Evolutionary conservation across 2,888 invertebrate species (phyloP), one percentile per base, ranked within the genome.

Genomic region (Heteromurus nitidus): DNA sequence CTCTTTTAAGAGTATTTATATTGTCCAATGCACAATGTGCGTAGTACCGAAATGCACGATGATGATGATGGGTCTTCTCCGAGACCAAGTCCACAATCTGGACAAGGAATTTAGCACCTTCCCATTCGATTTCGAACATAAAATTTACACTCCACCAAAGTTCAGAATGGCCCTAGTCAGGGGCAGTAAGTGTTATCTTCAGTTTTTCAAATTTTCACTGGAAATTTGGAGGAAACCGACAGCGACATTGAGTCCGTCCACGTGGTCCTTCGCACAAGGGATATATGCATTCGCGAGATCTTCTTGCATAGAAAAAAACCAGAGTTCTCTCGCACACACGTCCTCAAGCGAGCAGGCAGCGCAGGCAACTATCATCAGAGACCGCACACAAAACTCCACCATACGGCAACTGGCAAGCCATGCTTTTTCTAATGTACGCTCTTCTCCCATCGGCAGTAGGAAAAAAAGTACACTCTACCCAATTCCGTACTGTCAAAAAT

Each of bases 191-290:
- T 47, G 13, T n/a, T n/a, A n/a, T n/a, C 1, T 24, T 20, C 7
- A 24, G 55, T 75, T 75, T 36, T 22, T 11, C 26, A 20, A 20
- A 67, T 55, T 53, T 53, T 55, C 26, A 31, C 11, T 3, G 11
- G 1, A 22, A 42, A 67, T 65, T 75, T 67, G 31, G 1, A 24
- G 28, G 31, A 75, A 75, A 75, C 75, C 75, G 75, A 75, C 67
- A 67, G 5, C 28, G 26, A 18, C 11, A 16, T 24, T 1, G 22
- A 24, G 42, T 28, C 11, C 3, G 53, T 65, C 75, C 75, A 75
- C 75, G 75, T 75, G 75, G 75, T 75, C 74, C 74, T 74, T 50
- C n/a, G 20, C 50, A n/a, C n/a, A n/a, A n/a, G n/a, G n/a, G n/a
- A n/a, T n/a, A n/a, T n/a, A n/a, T n/a, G n/a, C n/a, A n/a, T n/a